Evolutionary conservation across 2,113 vertebrate genomes (phyloP).

Genomic region (Stegostoma tigrinum): DNA sequence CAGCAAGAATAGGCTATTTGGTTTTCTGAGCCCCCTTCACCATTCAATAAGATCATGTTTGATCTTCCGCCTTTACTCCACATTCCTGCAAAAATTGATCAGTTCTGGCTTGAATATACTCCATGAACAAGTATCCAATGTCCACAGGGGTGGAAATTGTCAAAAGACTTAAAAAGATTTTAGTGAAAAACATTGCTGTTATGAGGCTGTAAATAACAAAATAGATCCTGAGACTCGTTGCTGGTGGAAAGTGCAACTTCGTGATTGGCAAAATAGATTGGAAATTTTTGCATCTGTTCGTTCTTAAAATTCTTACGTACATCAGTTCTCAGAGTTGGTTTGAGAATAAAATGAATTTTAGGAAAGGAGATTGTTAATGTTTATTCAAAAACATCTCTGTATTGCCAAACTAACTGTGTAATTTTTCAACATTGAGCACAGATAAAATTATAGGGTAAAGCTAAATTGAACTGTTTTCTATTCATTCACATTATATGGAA

Average conservation of each 20-base stretch:
- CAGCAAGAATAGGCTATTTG: background rate
- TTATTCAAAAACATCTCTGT: background rate
- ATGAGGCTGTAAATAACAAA: background rate
- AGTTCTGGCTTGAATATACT: background rate
- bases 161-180: background rate
- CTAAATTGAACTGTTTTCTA: too few species aligned
- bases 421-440: background rate
- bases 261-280: background rate
- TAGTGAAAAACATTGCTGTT: background rate
- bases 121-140: background rate
- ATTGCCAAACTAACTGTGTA: background rate
- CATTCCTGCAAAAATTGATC: background rate
- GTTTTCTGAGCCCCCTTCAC: background rate
- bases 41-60: background rate
- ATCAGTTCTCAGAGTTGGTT: background rate
- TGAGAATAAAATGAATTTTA: background rate
- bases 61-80: background rate
- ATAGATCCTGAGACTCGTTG: background rate
- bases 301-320: background rate
- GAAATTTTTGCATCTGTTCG: background rate
- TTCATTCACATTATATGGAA: background rate
- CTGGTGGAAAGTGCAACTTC: background rate
- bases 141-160: background rate
- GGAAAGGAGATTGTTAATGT: background rate
- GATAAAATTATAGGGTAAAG: background rate